Base-by-base conservation (phyloP, 2,888 invertebrate genomes). In the Coleophora flavipennella region DNA sequence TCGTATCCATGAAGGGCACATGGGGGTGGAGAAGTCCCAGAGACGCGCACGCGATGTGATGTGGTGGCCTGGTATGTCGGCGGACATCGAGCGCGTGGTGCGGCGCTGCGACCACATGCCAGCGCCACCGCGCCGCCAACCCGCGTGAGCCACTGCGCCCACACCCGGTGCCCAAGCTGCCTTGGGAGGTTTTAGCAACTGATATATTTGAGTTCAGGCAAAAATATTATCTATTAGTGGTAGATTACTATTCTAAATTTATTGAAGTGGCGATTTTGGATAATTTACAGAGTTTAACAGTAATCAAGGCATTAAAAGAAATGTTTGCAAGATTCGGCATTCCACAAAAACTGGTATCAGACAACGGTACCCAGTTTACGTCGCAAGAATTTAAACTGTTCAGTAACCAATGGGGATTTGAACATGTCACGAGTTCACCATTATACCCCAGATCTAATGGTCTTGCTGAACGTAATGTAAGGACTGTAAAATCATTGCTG, bases 31-130 rank as follows among this genome's bases (percentile, higher is more conserved):
- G 12, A 44, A 34, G 12, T 45, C 45, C 14, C 37, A 48, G 33
- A 26, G 43, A 8, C 44, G 46, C n/a, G 50, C 51, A 8, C 38
- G 45, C 1, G 46, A 42, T 0, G 33, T 44, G 7, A 37, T 51
- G 35, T 51, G 45, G 40, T 49, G 48, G 51, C 50, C 44, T 2
- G 49, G 44, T 13, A 41, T 48, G 31, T 29, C 28, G 11, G 36
- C 27, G n/a, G 38, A 45, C n/a, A 42, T 46, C n/a, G 38, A 42
- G 39, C 28, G 36, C 9, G 31, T 34, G 20, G 45, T 42, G 25
- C 8, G 8, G 29, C n/a, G 9, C 37, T 34, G 34, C 25, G 34
- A 20, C n/a, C 8, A 14, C 34, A 27, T 45, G 43, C 33, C 37
- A 35, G 8, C 35, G 26, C 13, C 38, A 36, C 12, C 33, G n/a